These are phyloP conservation scores for Augochlorella aurata DNA, from an alignment of 2,888 invertebrate genomes.

Conservation along the genomic window DNA sequence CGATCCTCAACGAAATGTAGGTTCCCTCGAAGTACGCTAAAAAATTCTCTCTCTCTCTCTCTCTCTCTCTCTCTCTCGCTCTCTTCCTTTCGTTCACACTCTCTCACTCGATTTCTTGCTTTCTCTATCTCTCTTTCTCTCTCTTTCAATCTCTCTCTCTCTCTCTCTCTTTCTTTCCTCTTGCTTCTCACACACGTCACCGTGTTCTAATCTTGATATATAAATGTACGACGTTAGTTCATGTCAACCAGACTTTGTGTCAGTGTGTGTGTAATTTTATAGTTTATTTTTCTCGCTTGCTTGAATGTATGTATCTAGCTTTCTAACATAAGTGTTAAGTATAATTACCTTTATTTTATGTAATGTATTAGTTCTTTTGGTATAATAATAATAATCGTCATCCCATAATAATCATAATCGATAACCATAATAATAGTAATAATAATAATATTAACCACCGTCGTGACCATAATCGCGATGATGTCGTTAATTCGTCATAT, in stretches of 20 bases:
- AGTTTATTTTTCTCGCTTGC: conserved; percentile 48
- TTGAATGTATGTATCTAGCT: conserved; percentile 74
- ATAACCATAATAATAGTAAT: conserved; percentile 71
- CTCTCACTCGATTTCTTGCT: conserved; percentile 14
- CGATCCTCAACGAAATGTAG: conserved; percentile 57
- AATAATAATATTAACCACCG: conserved; percentile 66
- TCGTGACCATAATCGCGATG: conserved; percentile 67
- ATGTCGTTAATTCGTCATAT: conserved; percentile 68
- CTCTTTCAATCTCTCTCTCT: background rate
- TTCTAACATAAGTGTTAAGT: conserved; percentile 78
- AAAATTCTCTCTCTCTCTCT: conserved; percentile 47
- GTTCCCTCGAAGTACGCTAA: conserved; percentile 63
- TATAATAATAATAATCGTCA: conserved; percentile 65
- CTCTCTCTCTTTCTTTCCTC: background rate
- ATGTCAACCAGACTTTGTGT: conserved; percentile 61
- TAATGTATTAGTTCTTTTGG: conserved; percentile 71
- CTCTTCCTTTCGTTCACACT: conserved; percentile 11
- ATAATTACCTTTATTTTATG: conserved; percentile 75
- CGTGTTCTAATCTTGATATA: conserved; percentile 68
- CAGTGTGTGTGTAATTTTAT: conserved; percentile 52
- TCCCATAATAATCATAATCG: conserved; percentile 70
- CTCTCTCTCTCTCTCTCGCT: conserved; percentile 15
- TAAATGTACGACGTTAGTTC: conserved; percentile 69
- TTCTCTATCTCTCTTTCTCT: background rate
- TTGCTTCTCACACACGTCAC: conserved; percentile 58